A percentile compares a stretch with the other conserved stretches of the same genome.
Evolutionary conservation across 2,797 vertebrate species (phyloP).

Genomic region (Spondyliosoma cantharus): DNA sequence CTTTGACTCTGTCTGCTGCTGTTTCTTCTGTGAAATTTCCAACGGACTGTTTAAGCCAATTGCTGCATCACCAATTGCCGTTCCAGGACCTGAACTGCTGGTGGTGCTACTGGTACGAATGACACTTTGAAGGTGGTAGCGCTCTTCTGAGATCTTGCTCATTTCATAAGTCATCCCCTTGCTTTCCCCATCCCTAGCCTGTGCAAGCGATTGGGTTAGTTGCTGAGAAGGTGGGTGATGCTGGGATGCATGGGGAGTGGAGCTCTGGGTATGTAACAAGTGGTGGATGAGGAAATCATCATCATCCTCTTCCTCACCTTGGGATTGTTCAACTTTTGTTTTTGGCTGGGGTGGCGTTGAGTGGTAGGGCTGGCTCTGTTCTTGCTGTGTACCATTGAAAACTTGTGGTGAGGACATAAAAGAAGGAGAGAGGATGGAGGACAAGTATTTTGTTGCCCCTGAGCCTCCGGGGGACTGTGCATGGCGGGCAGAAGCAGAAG

Average conservation of each 20-base stretch:
- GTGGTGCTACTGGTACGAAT: constrained; percentile 88
- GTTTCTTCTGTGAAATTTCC: constrained; percentile 88
- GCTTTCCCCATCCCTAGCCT: constrained; percentile 70
- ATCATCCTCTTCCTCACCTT: constrained; percentile 80
- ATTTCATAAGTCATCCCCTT: constrained; percentile 84
- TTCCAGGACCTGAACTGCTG: constrained; percentile 67
- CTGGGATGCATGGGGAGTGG: constrained; percentile 77
- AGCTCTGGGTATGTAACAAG: constrained; percentile 89
- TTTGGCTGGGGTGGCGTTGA: constrained; percentile 78
- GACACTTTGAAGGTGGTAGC: constrained; percentile 92
- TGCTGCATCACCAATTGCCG: constrained; percentile 53
- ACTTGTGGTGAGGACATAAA: constrained; percentile 88
- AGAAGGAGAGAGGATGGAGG: constrained; percentile 87
- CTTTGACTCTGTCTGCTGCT: constrained; percentile 77
- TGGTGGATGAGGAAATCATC: constrained; percentile 93
- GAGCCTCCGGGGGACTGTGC: constrained; percentile 81
- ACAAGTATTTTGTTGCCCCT: constrained; percentile 87
- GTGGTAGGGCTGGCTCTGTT: constrained; percentile 84
- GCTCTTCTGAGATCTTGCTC: constrained; percentile 88
- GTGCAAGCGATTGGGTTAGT: constrained; percentile 73
- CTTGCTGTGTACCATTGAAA: constrained; percentile 74
- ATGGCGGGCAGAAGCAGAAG: constrained; percentile 84
- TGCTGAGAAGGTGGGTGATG: constrained; percentile 78
- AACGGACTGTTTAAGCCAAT: constrained; percentile 84
- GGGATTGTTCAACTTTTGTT: constrained; percentile 80